A percentile compares a stretch with the other conserved stretches of the same genome.
phyloP scores from a whole-genome alignment of 2,888 invertebrate species.

The Muschampia plurimacula region DNA sequence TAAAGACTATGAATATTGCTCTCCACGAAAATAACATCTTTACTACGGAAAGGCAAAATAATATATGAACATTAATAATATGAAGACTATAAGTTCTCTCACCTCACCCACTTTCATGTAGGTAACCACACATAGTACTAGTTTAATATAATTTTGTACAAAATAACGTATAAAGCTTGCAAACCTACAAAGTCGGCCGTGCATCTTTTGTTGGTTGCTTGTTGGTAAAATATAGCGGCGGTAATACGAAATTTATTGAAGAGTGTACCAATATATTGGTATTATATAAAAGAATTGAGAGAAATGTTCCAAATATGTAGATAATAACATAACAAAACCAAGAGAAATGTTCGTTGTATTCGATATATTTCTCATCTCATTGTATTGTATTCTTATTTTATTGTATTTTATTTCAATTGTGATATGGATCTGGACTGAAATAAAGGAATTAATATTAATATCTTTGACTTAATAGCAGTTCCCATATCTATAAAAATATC shows the following conservation, averaged over 20 bases:
- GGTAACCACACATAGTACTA: constrained; percentile 1
- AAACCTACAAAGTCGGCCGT: constrained; percentile 24
- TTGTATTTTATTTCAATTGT: too few species aligned
- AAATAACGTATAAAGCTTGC: constrained; percentile 1
- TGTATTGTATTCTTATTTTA: too few species aligned
- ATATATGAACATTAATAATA: background rate
- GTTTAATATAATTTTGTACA: constrained; percentile 11
- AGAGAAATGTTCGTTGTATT: background rate
- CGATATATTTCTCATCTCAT: too few species aligned
- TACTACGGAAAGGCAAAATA: background rate
- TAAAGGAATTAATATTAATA: too few species aligned
- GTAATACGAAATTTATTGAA: constrained; percentile 36
- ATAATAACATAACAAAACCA: too few species aligned
- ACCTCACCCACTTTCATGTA: background rate
- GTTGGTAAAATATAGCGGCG: constrained; percentile 25
- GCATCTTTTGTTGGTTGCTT: constrained; percentile 27
- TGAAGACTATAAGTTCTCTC: background rate
- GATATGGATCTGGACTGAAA: too few species aligned
- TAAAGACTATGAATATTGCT: background rate
- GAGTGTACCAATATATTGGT: constrained; percentile 18
- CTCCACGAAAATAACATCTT: background rate
- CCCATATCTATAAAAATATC: too few species aligned
- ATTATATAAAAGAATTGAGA: constrained; percentile 16
- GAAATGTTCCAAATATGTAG: too few species aligned
- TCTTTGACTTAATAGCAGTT: too few species aligned